Base-by-base conservation (phyloP, 2,888 invertebrate genomes). In the Petrophora chlorosata region DNA sequence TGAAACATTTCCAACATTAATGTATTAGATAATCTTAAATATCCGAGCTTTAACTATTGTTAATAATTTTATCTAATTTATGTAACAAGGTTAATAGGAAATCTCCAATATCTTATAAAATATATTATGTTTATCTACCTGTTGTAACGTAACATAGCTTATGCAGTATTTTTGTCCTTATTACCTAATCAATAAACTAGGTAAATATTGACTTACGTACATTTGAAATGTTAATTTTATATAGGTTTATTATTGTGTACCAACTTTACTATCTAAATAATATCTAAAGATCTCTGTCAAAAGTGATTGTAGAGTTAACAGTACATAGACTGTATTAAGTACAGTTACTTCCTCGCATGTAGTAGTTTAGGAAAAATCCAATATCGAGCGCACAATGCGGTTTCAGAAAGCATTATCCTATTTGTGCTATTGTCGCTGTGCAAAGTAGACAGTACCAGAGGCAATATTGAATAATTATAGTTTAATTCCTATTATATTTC, bases 321-420 rank as follows among this genome's bases (percentile, higher is more conserved):
- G 80, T 79, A 77, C 73, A 57, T 61, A 58, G 56, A 61, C 64
- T 67, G 53, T 62, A 56, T 35, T 39, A 56, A 63, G 66, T 74
- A 81, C 82, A 75, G 79, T 82, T 80, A 82, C 69, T 77, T 82
- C 77, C 80, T 82, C 78, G 78, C 81, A 81, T 79, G 74, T 77
- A 68, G 67, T 73, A 65, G 40, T 40, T 62, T 61, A 59, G 39
- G 55, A 40, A 63, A 63, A 67, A 65, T 59, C 44, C 39, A 67
- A 59, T 59, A 58, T 61, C 50, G 59, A 56, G 60, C 62, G 60
- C 62, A 67, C 65, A 61, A 63, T 65, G 68, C 63, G 65, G 68
- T 71, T 72, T 68, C 65, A 53, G 40, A 62, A 63, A 61, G 35
- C 52, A 61, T 30, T 40, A 56, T 55, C 50, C 38, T 63, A 63